These are phyloP conservation scores for Cinclus cinclus DNA, from an alignment of 2,113 vertebrate genomes.

Conservation along the genomic window DNA sequence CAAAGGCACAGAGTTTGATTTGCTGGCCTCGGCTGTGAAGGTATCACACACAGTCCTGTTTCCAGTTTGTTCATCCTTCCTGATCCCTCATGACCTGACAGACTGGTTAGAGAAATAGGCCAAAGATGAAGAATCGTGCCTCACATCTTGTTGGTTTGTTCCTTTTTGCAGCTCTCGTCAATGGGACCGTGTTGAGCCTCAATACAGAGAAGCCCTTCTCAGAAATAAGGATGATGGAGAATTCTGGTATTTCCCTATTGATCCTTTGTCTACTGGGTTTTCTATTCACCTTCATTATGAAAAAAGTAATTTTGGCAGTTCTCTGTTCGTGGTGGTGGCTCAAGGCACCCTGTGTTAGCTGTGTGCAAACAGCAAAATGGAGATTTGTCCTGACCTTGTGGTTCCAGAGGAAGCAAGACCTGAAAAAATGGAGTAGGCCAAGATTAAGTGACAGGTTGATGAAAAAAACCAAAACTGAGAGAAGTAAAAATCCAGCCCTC, in stretches of 20 bases:
- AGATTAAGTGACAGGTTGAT: neutral
- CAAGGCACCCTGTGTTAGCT: neutral
- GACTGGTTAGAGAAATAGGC: neutral
- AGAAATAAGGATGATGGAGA: slow-evolving; percentile 72
- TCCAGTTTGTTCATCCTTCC: neutral
- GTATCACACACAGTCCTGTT: neutral
- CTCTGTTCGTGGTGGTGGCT: neutral
- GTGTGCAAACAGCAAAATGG: neutral
- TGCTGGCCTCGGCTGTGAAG: neutral
- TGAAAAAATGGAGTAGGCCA: neutral
- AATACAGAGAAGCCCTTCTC: slow-evolving; percentile 24
- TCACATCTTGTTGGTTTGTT: neutral
- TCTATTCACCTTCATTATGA: neutral
- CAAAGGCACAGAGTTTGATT: neutral
- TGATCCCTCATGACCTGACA: neutral
- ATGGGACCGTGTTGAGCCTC: slow-evolving; percentile 51
- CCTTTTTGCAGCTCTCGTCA: slow-evolving; percentile 61
- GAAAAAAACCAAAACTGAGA: neutral
- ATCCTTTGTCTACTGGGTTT: neutral
- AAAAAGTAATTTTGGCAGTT: neutral
- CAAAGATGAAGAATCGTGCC: neutral
- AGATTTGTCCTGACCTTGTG: neutral
- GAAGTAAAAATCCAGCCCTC: neutral
- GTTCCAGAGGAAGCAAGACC: neutral
- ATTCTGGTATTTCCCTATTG: slow-evolving; percentile 72